These are phyloP conservation scores for Eupithecia insigniata DNA, from an alignment of 2,888 invertebrate species.

Conservation along the genomic window DNA sequence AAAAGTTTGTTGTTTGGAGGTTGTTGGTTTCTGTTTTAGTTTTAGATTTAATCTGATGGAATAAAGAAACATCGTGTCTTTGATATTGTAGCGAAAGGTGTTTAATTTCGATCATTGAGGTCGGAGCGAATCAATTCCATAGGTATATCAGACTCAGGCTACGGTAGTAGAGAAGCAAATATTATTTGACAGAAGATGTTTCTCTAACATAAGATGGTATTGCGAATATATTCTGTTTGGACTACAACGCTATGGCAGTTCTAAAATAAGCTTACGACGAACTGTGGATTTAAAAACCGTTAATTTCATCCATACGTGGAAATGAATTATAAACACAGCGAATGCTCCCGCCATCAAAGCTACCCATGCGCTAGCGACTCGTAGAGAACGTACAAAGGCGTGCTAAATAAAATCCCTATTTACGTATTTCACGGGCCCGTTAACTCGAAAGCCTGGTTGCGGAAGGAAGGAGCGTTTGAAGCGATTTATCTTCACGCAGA, in stretches of 20 bases:
- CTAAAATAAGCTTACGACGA: background rate
- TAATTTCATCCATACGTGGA: background rate
- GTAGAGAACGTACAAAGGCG: constrained; percentile 38
- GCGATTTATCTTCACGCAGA: constrained; percentile 65
- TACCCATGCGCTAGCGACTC: background rate
- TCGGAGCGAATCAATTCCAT: background rate
- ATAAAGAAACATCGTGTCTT: background rate
- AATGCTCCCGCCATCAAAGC: background rate
- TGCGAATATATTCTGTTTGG: background rate
- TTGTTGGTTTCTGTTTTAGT: background rate
- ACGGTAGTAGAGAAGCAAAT: no score
- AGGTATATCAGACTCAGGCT: background rate
- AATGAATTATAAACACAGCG: background rate
- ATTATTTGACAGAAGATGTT: background rate
- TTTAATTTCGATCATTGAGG: background rate
- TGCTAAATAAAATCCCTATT: constrained; percentile 65
- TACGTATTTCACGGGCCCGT: constrained; percentile 64
- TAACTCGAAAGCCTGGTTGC: constrained; percentile 57
- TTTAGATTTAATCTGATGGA: constrained; percentile 1
- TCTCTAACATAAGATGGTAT: no score
- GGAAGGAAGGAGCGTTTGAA: constrained; percentile 60
- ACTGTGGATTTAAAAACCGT: background rate
- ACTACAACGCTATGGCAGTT: background rate
- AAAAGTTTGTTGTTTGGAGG: background rate
- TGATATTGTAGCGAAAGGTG: background rate